phyloP scores from a whole-genome alignment of 2,888 invertebrate species.

The Drosophila atripex region DNA sequence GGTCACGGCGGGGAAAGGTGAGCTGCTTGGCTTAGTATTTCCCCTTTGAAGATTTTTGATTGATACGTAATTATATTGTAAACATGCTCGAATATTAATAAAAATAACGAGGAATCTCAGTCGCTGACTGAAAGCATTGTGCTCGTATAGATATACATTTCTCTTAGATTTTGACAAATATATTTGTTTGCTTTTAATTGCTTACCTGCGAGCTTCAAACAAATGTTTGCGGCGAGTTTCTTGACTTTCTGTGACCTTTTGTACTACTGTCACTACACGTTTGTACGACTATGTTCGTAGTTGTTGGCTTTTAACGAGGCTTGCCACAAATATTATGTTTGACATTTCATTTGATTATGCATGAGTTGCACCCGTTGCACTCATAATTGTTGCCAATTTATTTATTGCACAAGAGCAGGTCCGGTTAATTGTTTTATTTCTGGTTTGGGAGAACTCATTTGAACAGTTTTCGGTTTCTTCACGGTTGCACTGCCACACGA shows the following conservation, averaged over 20 bases:
- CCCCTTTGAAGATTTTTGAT: slow-evolving; percentile 19
- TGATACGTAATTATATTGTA: slow-evolving; percentile 18
- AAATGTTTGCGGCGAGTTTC: slow-evolving; percentile 27
- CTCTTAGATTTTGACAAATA: no score
- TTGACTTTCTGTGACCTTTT: slow-evolving; percentile 30
- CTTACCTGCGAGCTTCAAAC: slow-evolving; percentile 55
- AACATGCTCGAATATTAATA: not conserved
- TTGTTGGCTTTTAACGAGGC: slow-evolving; percentile 33
- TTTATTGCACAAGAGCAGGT: slow-evolving; percentile 46
- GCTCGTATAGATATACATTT: not conserved
- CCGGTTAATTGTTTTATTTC: slow-evolving; percentile 46
- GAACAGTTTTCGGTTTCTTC: slow-evolving; percentile 17
- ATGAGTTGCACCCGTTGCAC: slow-evolving; percentile 24
- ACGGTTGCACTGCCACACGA: slow-evolving; percentile 5
- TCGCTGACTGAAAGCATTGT: not conserved
- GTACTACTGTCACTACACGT: slow-evolving; percentile 24
- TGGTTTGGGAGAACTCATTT: slow-evolving; percentile 16
- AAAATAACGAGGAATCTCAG: not conserved
- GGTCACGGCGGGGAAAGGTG: not conserved
- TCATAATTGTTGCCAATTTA: slow-evolving; percentile 57
- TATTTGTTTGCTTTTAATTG: not conserved
- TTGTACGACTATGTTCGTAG: slow-evolving; percentile 21
- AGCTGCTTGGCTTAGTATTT: not conserved
- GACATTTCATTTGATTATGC: slow-evolving; percentile 37
- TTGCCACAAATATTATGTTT: slow-evolving; percentile 40